A percentile compares a stretch with the other conserved stretches of the same genome.
These are phyloP conservation scores for Molorchus minor DNA, from an alignment of 2,888 invertebrate species.

Conservation along the genomic window DNA sequence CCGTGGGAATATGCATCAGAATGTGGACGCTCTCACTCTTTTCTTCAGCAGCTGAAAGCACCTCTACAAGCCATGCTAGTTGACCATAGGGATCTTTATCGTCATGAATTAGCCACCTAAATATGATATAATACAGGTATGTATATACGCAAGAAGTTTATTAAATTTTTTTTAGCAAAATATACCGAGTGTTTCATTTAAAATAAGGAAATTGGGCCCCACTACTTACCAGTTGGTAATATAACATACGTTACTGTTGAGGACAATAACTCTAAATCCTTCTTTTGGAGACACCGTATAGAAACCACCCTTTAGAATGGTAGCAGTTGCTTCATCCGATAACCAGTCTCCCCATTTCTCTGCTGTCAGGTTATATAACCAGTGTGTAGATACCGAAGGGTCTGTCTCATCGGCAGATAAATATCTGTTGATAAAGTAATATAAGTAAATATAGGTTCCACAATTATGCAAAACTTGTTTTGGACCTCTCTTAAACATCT, in stretches of 20 bases:
- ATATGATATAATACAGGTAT: too few relatives aligned
- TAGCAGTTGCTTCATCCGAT: constrained; percentile 65
- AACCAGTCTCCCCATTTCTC: constrained; percentile 76
- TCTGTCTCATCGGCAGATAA: constrained; percentile 33
- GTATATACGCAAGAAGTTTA: too few relatives aligned
- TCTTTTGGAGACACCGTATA: constrained; percentile 74
- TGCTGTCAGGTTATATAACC: constrained; percentile 79
- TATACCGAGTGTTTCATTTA: too few relatives aligned
- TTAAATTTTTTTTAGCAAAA: too few relatives aligned
- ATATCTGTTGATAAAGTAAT: too few relatives aligned
- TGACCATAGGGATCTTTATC: constrained; percentile 79
- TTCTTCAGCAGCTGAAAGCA: constrained; percentile 61
- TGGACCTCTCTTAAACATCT: too few relatives aligned
- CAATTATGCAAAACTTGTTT: too few relatives aligned
- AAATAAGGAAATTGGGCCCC: too few relatives aligned
- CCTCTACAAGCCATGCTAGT: constrained; percentile 78
- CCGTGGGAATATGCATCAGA: constrained; percentile 84
- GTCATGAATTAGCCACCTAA: constrained; percentile 64
- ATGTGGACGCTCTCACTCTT: constrained; percentile 82
- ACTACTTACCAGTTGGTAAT: constrained; percentile 70
- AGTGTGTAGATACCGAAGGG: constrained; percentile 65
- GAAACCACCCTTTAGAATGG: constrained; percentile 75
- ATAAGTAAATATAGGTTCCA: too few relatives aligned
- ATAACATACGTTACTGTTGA: constrained; percentile 85
- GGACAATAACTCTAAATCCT: constrained; percentile 77